Conservation (phyloP, 2,888 invertebrate species). For the Atrina japonica region DNA sequence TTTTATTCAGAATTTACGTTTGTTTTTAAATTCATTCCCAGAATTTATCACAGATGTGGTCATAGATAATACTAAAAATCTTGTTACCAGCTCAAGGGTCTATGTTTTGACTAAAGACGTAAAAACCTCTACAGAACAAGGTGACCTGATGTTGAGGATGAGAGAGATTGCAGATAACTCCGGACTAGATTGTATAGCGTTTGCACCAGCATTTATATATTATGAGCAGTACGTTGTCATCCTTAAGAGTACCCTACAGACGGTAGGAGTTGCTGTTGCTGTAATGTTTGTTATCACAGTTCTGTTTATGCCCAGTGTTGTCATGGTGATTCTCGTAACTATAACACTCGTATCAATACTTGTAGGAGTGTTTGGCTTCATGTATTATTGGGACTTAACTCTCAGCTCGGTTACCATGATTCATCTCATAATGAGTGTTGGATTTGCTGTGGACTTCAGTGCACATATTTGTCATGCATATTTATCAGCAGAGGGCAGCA, state of each 20-base stretch:
- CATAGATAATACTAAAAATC: conserved; percentile 71
- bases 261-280: conserved; percentile 65
- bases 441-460: conserved; percentile 71
- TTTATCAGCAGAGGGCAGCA: conserved; percentile 39
- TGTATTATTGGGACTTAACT: conserved; percentile 64
- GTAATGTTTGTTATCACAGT: conserved; percentile 66
- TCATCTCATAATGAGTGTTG: conserved; percentile 70
- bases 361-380: conserved; percentile 68
- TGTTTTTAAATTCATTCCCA: conserved; percentile 25
- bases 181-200: conserved; percentile 54
- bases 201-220: conserved; percentile 60
- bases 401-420: conserved; percentile 71
- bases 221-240: conserved; percentile 70
- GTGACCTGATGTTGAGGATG: conserved; percentile 58
- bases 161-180: conserved; percentile 53
- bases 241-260: conserved; percentile 64
- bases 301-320: conserved; percentile 67
- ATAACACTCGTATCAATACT: conserved; percentile 65
- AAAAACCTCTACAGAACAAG: conserved; percentile 85
- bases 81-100: conserved; percentile 90
- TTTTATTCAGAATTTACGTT: conserved; percentile 33
- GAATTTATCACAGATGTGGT: conserved; percentile 48
- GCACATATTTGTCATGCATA: conserved; percentile 65
- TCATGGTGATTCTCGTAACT: conserved; percentile 61
- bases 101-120: conserved; percentile 94